A percentile compares a stretch with the other conserved stretches of the same genome.
Conservation (phyloP, 2,797 vertebrate genomes). For the Sphenodon punctatus region DNA sequence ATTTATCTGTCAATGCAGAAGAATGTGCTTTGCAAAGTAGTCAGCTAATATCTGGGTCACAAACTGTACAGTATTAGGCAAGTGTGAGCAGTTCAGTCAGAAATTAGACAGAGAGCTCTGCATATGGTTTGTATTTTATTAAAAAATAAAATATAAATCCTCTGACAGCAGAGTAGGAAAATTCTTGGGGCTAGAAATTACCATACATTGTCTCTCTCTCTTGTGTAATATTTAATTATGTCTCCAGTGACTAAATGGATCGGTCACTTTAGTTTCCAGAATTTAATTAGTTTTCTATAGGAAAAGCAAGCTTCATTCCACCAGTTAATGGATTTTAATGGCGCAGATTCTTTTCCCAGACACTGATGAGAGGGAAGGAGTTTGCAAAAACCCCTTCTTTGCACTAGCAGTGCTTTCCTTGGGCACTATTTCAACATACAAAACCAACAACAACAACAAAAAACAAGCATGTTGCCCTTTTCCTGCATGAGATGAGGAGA, state of each 20-base stretch:
- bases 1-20: constrained; percentile 62
- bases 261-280: not conserved
- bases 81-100: constrained; percentile 40
- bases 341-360: not conserved
- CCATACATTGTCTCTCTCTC: constrained; percentile 44
- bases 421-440: not conserved
- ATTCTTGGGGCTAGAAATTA: constrained; percentile 36
- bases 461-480: not conserved
- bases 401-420: not conserved
- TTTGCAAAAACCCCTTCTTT: not conserved
- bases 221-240: constrained; percentile 8
- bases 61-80: constrained; percentile 24
- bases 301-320: not conserved
- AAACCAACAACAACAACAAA: not conserved
- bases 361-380: not conserved
- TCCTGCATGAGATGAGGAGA: not conserved
- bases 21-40: constrained; percentile 59
- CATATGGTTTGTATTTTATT: not conserved
- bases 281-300: constrained; percentile 24
- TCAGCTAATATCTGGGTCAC: constrained; percentile 70
- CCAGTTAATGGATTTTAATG: not conserved
- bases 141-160: not conserved
- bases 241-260: constrained; percentile 5
- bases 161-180: constrained; percentile 18
- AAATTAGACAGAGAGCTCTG: constrained; percentile 42